Base-by-base conservation (phyloP, 2,797 vertebrate species). In the Notoglanidium macrostoma region DNA sequence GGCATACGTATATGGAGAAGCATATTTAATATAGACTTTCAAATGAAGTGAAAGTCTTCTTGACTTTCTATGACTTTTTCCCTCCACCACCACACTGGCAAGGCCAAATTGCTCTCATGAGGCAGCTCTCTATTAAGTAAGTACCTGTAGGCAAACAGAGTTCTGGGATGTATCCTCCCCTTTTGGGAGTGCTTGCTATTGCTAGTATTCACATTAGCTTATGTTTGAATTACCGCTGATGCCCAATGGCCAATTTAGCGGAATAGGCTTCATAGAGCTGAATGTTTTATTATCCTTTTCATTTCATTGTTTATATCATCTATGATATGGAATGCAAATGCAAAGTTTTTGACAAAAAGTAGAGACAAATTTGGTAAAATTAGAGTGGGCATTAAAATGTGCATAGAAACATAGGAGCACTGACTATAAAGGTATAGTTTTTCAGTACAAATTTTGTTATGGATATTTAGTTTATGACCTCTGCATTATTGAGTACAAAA, bases 241-340 rank as follows among this genome's bases (percentile, higher is more conserved):
- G 85, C 85, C 88, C 92, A 92, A 89, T 93, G 92, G 90, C 91
- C 90, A 91, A 92, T 92, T 90, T 92, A 90, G 86, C 89, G 88
- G 89, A 90, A 92, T 87, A 91, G 87, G 86, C 87, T 83, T 85
- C 74, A 81, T 59, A 14, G 68, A 73, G 86, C 86, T 86, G 21
- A 82, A 84, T 88, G 85, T 91, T 91, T 90, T 87, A 89, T 90
- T 90, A 88, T 78, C 84, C 79, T 79, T 88, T 89, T 89, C 89
- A 84, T 91, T 77, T 76, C 74, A 85, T 90, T 92, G 89, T 90
- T 90, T 92, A 84, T 91, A 81, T 89, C 90, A 84, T 76, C 79
- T 57, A 68, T 54, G 79, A 87, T 85, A 76, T 78, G 44, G 67
- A 80, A 88, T 68, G n/a, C 88, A 59, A 79, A 49, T 76, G 55